Conservation (phyloP, 1,140 invertebrate species). For the Lamellibrachia luymesi region DNA sequence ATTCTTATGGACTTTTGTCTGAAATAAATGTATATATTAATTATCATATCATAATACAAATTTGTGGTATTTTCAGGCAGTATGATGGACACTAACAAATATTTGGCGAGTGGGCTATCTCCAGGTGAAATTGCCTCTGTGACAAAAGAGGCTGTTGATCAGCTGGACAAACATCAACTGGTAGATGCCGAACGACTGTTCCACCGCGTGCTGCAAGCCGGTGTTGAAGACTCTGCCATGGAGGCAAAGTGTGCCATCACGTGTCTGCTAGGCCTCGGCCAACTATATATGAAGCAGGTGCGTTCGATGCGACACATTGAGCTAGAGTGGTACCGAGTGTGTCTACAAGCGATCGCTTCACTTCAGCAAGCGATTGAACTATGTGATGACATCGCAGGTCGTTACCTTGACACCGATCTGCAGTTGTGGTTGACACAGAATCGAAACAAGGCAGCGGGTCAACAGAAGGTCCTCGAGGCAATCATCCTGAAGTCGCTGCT, state of each 20-base stretch:
- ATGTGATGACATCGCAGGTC: neutral
- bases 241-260: neutral
- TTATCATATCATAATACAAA: no score
- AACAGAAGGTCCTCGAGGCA: neutral
- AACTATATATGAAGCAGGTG: slow-evolving; percentile 4
- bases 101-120: neutral
- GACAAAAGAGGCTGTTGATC: neutral
- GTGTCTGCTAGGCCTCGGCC: neutral
- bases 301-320: neutral
- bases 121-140: neutral
- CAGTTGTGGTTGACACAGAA: neutral
- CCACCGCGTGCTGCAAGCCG: neutral
- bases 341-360: neutral
- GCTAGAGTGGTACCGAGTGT: slow-evolving; percentile 6
- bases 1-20: no score
- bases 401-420: neutral
- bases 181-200: neutral
- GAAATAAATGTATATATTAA: no score
- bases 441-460: neutral
- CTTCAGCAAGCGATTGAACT: neutral
- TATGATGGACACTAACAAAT: neutral
- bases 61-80: neutral
- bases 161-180: slow-evolving; percentile 19
- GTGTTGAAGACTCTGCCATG: neutral
- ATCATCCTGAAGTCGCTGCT: neutral